Evolutionary conservation across 1,140 invertebrate species (phyloP), one percentile per base, ranked within the genome.

Genomic region (Calycopis cecrops): DNA sequence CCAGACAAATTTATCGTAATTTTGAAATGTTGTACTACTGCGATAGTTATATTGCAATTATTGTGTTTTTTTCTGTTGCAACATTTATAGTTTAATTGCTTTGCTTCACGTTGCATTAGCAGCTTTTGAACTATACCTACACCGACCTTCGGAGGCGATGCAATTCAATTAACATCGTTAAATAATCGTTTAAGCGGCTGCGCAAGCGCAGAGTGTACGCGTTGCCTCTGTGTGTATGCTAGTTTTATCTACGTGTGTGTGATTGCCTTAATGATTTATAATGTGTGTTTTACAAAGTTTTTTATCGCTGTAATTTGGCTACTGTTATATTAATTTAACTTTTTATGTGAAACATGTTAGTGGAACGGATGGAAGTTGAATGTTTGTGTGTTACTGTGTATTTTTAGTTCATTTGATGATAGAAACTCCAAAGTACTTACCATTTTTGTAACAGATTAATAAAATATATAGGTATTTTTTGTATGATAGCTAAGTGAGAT

Each of bases 101-200:
- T 11, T 17, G 35, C n/a, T 38, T 52, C 37, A 44, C 42, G 21
- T 34, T 53, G 40, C 14, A 53, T 53, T 38, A 12, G 21, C 35
- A 50, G 48, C 48, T 50, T 50, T 48, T 50, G 35, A 50, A 50
- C 48, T 28, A 28, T 28, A 28, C 21, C 21, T 28, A 42, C 16
- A 40, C 12, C 54, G 38, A 17, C 44, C 51, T 57, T 54, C 51
- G 54, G 35, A 56, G 49, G 35, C 49, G 52, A 59, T 59, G 57
- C 55, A 47, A 59, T 48, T 55, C 57, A 57, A 63, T 63, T 63
- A 60, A 58, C 33, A 54, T 55, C 48, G 54, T 58, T 59, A 58
- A 55, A 59, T 62, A 59, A 58, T 50, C 44, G 48, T 49, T 42
- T 57, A 50, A 50, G 48, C 52, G 38, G 48, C 52, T 55, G 53